Evolutionary conservation across 2,888 invertebrate species (phyloP).

Genomic region (Cheilosia impressa): DNA sequence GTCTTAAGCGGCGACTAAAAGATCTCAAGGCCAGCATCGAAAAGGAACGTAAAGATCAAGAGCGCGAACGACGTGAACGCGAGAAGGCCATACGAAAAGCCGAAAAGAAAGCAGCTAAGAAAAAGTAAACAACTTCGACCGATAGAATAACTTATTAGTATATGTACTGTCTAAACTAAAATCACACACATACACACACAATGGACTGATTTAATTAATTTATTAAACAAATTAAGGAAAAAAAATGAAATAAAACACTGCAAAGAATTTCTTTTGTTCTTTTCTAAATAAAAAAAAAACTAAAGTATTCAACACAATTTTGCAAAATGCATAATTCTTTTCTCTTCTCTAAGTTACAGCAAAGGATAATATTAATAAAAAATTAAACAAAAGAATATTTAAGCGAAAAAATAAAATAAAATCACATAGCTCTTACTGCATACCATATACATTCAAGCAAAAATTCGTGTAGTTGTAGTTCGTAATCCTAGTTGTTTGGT

Average conservation of each 20-base stretch:
- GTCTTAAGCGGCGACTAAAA: constrained; percentile 93
- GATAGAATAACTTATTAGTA: constrained; percentile 27
- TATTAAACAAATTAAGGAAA: constrained; percentile 67
- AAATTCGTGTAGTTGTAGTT: constrained; percentile 76
- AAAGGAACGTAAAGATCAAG: constrained; percentile 89
- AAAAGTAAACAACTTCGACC: constrained; percentile 82
- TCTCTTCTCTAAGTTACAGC: constrained; percentile 66
- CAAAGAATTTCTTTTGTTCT: constrained; percentile 58
- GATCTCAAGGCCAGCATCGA: constrained; percentile 91
- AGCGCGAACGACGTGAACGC: constrained; percentile 92
- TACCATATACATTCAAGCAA: constrained; percentile 62
- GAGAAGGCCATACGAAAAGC: constrained; percentile 94
- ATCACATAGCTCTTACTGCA: constrained; percentile 61
- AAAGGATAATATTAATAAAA: constrained; percentile 46
- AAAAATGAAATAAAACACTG: constrained; percentile 54
- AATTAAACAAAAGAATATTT: constrained; percentile 49
- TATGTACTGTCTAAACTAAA: constrained; percentile 37
- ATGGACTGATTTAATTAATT: constrained; percentile 78
- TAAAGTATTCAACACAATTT: constrained; percentile 48
- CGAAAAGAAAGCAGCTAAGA: constrained; percentile 91
- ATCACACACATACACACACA: constrained; percentile 75
- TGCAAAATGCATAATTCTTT: constrained; percentile 16
- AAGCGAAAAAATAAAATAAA: constrained; percentile 46
- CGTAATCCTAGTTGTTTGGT: constrained; percentile 75
- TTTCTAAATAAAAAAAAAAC: constrained; percentile 10